Evolutionary conservation across 1,140 invertebrate genomes (phyloP).

Genomic region (Oryzaephilus surinamensis): DNA sequence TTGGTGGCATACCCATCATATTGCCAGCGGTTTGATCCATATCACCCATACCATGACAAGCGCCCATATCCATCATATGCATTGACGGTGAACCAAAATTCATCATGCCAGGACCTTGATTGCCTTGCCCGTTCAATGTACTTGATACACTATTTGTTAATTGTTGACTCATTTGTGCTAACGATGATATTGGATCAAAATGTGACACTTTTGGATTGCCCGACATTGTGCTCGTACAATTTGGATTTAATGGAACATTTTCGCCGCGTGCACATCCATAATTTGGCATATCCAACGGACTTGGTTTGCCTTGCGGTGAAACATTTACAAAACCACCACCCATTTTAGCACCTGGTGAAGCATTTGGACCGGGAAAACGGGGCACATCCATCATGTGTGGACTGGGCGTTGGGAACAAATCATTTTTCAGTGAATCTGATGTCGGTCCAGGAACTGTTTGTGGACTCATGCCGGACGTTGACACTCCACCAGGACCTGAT

Average conservation of each 20-base stretch:
- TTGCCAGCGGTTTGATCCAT: conserved; percentile 31
- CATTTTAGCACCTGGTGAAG: conserved; percentile 33
- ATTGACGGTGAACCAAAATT: conserved; percentile 46
- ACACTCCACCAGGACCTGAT: conserved; percentile 15
- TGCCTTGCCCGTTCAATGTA: conserved; percentile 39
- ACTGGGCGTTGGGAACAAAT: conserved; percentile 32
- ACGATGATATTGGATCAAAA: conserved; percentile 87
- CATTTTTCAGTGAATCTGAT: conserved; percentile 31
- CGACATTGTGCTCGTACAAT: conserved; percentile 52
- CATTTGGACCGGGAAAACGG: conserved; percentile 31
- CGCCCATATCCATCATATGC: conserved; percentile 42
- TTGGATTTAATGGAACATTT: conserved; percentile 75
- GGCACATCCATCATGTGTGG: conserved; percentile 36
- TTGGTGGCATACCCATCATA: conserved; percentile 32
- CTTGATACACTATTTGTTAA: conserved; percentile 63
- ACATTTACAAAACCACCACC: conserved; percentile 32
- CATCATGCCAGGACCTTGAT: conserved; percentile 47
- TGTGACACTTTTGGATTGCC: conserved; percentile 48
- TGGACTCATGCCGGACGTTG: conserved; percentile 29
- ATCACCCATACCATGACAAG: conserved; percentile 33
- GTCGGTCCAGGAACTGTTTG: conserved; percentile 30
- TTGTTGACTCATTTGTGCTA: conserved; percentile 90
- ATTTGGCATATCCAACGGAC: conserved; percentile 29
- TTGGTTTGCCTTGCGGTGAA: conserved; percentile 32
- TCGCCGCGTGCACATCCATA: conserved; percentile 50